Percentiles rank a stretch among this genome's conserved stretches.
phyloP scores from a whole-genome alignment of 1,140 invertebrate species.

The Macrocentrus cingulum region DNA sequence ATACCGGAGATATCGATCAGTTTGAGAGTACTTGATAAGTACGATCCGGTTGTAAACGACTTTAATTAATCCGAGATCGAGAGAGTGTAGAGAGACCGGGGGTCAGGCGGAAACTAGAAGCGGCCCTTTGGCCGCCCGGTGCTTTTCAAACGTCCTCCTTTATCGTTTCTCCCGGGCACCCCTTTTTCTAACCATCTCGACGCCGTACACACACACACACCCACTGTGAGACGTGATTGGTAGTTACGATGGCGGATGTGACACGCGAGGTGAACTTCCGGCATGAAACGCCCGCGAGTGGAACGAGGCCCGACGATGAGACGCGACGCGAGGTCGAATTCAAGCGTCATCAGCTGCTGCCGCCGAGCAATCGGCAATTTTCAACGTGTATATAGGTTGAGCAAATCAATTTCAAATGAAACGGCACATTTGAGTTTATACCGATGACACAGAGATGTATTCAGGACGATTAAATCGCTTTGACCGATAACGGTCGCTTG shows the following conservation, averaged over 20 bases:
- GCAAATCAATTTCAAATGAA: no score
- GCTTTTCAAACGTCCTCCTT: constrained; percentile 12
- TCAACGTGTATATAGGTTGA: not conserved
- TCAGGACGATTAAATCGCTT: constrained; percentile 16
- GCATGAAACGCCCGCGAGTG: constrained; percentile 28
- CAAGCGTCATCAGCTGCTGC: constrained; percentile 3
- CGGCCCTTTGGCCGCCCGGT: constrained; percentile 23
- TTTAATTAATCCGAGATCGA: constrained; percentile 34
- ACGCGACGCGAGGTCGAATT: constrained; percentile 23
- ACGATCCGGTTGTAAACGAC: constrained; percentile 24
- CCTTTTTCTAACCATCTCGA: not conserved
- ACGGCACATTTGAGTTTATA: not conserved
- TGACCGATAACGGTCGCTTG: not conserved
- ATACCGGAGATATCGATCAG: constrained; percentile 29
- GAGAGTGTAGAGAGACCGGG: constrained; percentile 17
- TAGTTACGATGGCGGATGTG: constrained; percentile 35
- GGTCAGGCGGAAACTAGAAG: constrained; percentile 32
- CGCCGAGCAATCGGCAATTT: constrained; percentile 1
- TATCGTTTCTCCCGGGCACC: not conserved
- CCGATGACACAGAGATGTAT: not conserved
- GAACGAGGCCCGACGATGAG: constrained; percentile 9
- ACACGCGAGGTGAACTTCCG: constrained; percentile 38
- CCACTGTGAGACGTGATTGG: constrained; percentile 34
- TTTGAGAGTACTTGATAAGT: constrained; percentile 23
- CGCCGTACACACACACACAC: not conserved